Evolutionary conservation across 2,797 vertebrate genomes (phyloP).

Genomic region (Eurystomus glaucurus): DNA sequence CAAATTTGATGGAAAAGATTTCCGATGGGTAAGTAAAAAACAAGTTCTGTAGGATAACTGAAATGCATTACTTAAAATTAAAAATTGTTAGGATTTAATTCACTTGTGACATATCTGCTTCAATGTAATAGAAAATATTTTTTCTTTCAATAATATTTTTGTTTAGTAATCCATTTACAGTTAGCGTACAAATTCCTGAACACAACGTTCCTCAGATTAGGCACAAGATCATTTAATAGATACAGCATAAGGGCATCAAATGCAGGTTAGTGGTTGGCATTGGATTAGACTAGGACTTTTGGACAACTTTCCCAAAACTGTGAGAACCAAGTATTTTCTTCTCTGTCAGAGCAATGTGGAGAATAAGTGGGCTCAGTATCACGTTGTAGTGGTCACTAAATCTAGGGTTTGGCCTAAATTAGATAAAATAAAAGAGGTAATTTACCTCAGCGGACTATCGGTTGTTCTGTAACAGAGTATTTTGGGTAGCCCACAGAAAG

Average conservation of each 20-base stretch:
- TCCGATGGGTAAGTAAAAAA: constrained; percentile 93
- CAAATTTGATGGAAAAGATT: constrained; percentile 97
- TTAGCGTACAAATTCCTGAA: neutral
- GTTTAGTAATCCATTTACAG: neutral
- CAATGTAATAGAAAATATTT: neutral
- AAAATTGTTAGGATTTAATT: neutral
- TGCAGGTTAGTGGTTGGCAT: neutral
- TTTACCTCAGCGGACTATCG: neutral
- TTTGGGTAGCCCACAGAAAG: neutral
- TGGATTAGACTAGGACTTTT: neutral
- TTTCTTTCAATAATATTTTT: neutral
- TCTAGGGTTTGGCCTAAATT: neutral
- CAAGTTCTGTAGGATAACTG: neutral
- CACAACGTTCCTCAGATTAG: neutral
- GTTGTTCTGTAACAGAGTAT: neutral
- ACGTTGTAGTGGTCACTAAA: neutral
- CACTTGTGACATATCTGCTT: neutral
- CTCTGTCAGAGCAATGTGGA: neutral
- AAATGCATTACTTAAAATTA: neutral
- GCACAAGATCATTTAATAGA: neutral
- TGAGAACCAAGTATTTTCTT: neutral
- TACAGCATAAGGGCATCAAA: neutral
- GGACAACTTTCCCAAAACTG: neutral
- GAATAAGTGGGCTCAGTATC: neutral
- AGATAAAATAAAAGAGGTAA: neutral